Conservation (phyloP, 2,888 invertebrate genomes). For the Eremobia ochroleuca region DNA sequence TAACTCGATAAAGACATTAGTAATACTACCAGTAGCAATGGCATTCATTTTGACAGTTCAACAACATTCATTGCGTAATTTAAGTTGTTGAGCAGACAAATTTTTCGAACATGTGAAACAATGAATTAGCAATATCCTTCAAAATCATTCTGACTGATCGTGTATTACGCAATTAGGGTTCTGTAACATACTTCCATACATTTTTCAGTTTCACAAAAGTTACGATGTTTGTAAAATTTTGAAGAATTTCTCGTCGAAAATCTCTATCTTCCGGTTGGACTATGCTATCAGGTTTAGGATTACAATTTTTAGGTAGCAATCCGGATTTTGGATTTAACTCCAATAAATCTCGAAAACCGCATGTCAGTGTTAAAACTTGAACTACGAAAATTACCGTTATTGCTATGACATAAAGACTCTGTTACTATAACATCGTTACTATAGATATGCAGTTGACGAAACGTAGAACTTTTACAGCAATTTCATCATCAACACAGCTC, state of each 20-base stretch:
- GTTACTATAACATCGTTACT: background rate
- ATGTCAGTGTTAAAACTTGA: background rate
- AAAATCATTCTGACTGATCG: no score
- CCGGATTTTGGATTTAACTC: background rate
- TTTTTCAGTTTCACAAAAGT: background rate
- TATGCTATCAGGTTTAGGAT: background rate
- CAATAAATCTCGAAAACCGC: constrained; percentile 10
- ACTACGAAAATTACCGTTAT: background rate
- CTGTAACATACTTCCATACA: background rate
- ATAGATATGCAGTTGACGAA: background rate
- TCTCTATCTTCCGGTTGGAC: background rate
- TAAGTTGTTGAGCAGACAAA: no score
- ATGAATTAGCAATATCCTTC: no score
- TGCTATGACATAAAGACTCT: background rate
- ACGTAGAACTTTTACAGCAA: background rate
- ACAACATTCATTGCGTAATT: no score
- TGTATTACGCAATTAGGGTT: no score
- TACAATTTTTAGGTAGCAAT: background rate
- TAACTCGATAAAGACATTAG: background rate
- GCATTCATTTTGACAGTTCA: no score
- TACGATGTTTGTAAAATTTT: background rate
- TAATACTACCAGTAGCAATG: background rate
- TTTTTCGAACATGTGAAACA: no score
- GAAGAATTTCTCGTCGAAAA: background rate
- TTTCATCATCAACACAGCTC: background rate